These are phyloP conservation scores for Syngnathus floridae DNA, from an alignment of 2,113 vertebrate genomes.

Conservation along the genomic window DNA sequence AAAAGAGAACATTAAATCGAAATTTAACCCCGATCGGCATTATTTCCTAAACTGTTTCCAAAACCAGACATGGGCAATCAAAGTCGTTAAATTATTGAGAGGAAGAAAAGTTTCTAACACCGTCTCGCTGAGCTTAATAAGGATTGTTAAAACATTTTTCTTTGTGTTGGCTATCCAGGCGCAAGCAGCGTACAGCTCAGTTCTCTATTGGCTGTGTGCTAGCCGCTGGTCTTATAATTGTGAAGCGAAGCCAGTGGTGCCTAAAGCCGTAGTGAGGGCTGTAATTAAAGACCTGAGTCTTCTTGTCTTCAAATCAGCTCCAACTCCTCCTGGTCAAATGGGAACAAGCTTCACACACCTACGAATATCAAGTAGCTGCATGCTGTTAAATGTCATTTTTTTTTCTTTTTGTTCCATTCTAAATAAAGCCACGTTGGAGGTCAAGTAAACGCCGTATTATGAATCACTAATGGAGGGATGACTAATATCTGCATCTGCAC, in stretches of 20 bases:
- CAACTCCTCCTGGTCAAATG: slow-evolving; percentile 57
- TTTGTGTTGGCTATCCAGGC: neutral
- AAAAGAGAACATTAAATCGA: neutral
- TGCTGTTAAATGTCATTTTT: slow-evolving; percentile 7
- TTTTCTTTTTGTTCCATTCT: neutral
- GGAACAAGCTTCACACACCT: slow-evolving; percentile 46
- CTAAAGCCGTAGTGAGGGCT: slow-evolving; percentile 49
- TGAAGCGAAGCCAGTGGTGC: slow-evolving; percentile 51
- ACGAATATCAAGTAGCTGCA: slow-evolving; percentile 62
- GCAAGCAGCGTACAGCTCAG: slow-evolving; percentile 24
- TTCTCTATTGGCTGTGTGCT: slow-evolving; percentile 29
- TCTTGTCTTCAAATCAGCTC: slow-evolving; percentile 65
- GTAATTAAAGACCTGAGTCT: slow-evolving; percentile 69
- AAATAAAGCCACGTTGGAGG: neutral
- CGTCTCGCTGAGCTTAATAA: slow-evolving; percentile 20
- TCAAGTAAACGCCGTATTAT: slow-evolving; percentile 21
- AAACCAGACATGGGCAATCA: neutral
- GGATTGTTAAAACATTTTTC: slow-evolving; percentile 21
- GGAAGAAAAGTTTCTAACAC: slow-evolving; percentile 10
- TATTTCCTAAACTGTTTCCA: neutral
- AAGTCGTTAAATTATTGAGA: neutral
- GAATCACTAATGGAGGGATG: slow-evolving; percentile 14
- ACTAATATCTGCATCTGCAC: slow-evolving; percentile 50
- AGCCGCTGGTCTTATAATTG: slow-evolving; percentile 61
- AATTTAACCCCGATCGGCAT: neutral